Percentiles rank a stretch among this genome's conserved stretches.
phyloP scores from a whole-genome alignment of 2,797 vertebrate genomes.

The Sebastes iracundus region DNA sequence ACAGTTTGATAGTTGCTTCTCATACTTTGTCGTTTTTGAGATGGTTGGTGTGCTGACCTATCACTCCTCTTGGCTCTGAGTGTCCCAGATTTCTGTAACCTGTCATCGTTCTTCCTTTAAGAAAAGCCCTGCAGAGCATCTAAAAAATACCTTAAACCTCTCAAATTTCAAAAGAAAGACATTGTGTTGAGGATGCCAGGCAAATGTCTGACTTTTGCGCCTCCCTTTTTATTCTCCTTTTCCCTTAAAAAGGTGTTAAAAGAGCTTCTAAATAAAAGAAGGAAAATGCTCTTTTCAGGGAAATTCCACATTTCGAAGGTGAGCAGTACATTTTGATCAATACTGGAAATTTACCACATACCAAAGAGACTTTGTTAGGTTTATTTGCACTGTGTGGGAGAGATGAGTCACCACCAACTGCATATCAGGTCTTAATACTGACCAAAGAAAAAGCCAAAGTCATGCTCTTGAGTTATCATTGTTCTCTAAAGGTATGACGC shows the following conservation, averaged over 20 bases:
- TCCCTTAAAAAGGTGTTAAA: not conserved
- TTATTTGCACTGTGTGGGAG: not conserved
- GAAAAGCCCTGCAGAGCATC: not conserved
- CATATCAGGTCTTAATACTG: not conserved
- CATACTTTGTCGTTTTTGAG: not conserved
- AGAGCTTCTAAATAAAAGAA: not conserved
- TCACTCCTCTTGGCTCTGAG: not conserved
- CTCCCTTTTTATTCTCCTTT: not conserved
- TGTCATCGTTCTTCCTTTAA: not conserved
- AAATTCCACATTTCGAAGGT: not conserved
- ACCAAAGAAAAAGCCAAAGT: not conserved
- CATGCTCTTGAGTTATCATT: not conserved
- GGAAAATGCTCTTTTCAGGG: not conserved
- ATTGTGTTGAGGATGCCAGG: not conserved
- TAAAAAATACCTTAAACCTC: not conserved
- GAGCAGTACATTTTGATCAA: not conserved
- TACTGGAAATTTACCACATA: slow-evolving; percentile 8
- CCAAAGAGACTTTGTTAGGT: not conserved
- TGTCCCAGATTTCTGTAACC: not conserved
- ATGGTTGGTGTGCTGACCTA: not conserved
- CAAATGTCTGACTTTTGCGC: not conserved
- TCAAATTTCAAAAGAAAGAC: not conserved
- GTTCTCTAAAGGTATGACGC: not conserved
- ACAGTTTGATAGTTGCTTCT: not conserved
- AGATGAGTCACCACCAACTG: slow-evolving; percentile 22